Evolutionary conservation across 2,888 invertebrate species (phyloP), one percentile per base, ranked within the genome.

Genomic region (Scaptomyza cyrtandrae): DNA sequence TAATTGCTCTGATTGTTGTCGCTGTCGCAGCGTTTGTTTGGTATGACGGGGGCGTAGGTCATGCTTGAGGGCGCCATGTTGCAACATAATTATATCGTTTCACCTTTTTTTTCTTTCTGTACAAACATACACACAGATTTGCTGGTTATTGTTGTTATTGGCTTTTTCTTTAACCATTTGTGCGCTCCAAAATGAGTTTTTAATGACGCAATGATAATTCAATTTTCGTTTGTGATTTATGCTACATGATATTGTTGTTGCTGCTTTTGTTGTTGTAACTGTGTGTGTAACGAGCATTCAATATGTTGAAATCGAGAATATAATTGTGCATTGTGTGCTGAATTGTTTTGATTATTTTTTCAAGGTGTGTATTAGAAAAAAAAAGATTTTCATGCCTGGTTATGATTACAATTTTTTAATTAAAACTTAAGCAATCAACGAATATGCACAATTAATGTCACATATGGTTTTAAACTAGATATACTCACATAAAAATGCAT

Each of bases 401-500:
- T 41, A 45, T 59, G 44, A 63, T 68, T 54, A 52, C 43, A 37
- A 31, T 27, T 62, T 56, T 6, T 48, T 52, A 75, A 75, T 72
- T 55, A 49, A 11, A 46, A 41, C 50, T 29, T 29, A 29, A 29
- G 29, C 29, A 29, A 19, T 19, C 19, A 19, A 19, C 19, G 19
- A 19, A 19, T 19, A 2, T 19, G 19, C 19, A 2, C 19, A 19
- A 19, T 19, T 19, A 19, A 19, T 19, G 19, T 19, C 2, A 2
- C 19, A 19, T 19, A 19, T 19, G 2, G 19, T 2, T 19, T 19
- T 19, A 19, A 19, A 19, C 19, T 19, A 1, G 1, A 19, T 19
- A 2, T 89, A 95, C 97, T 96, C 92, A 98, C 98, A 91, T 95
- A 95, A 91, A 98, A 97, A 64, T 95, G 95, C 53, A 96, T 93